Percentiles rank a stretch among this genome's conserved stretches.
Conservation (phyloP, 2,888 invertebrate genomes). For the Nymphalis urticae region DNA sequence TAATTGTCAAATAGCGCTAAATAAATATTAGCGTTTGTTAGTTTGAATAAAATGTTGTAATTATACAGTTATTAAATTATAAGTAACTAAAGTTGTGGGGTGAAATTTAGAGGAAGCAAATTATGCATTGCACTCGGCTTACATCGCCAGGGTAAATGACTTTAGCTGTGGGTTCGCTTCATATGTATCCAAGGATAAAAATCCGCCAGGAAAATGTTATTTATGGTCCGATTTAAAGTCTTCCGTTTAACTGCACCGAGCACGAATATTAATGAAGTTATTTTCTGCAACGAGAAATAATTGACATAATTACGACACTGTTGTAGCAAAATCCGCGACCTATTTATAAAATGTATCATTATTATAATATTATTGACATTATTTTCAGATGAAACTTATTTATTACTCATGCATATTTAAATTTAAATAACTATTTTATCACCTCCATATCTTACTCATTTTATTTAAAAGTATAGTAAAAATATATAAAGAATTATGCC, state of each 20-base stretch:
- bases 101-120: constrained; percentile 50
- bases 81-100: constrained; percentile 63
- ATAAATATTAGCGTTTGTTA: too few relatives aligned
- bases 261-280: constrained; percentile 37
- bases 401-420: constrained; percentile 10
- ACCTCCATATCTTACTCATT: too few relatives aligned
- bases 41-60: too few relatives aligned
- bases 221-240: constrained; percentile 34
- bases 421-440: constrained; percentile 7
- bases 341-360: constrained; percentile 27
- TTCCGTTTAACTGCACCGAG: constrained; percentile 30
- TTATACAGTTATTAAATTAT: constrained; percentile 30
- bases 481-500: too few relatives aligned
- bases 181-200: constrained; percentile 27
- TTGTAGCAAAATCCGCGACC: constrained; percentile 26
- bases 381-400: constrained; percentile 10
- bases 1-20: too few relatives aligned
- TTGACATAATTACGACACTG: constrained; percentile 32
- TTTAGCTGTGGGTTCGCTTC: constrained; percentile 7
- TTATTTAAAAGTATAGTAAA: too few relatives aligned
- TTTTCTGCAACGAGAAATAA: constrained; percentile 36
- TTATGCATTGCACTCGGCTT: constrained; percentile 45
- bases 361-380: constrained; percentile 23
- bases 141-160: constrained; percentile 7
- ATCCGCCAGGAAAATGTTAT: constrained; percentile 28